Percentiles rank a stretch among this genome's conserved stretches.
Evolutionary conservation across 1,140 invertebrate genomes (phyloP).

Genomic region (Augochlora pura): DNA sequence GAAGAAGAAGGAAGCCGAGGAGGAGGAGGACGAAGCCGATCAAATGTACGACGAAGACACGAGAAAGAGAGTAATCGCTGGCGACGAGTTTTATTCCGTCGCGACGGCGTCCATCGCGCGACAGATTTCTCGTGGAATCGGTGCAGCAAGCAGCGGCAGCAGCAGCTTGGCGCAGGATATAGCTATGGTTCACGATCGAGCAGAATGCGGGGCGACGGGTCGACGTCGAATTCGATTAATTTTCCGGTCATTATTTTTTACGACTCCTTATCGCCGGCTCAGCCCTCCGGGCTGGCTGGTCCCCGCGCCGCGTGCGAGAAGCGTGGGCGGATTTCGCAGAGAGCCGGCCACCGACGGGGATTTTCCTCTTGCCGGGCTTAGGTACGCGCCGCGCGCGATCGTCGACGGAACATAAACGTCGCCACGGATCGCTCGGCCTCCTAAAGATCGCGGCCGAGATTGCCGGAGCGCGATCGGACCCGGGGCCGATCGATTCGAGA

Average conservation of each 20-base stretch:
- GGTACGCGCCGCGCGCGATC: slow-evolving; percentile 65
- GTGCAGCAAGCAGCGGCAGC: neutral
- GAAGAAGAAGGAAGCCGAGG: neutral
- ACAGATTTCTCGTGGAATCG: slow-evolving; percentile 25
- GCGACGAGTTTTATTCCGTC: neutral
- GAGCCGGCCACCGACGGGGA: neutral
- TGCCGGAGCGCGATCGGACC: slow-evolving; percentile 49
- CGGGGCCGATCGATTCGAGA: neutral
- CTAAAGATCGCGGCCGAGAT: slow-evolving; percentile 73
- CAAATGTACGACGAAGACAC: neutral
- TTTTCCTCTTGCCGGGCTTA: slow-evolving; percentile 52
- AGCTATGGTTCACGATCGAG: slow-evolving; percentile 65
- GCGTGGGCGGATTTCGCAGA: slow-evolving; percentile 20
- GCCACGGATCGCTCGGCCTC: slow-evolving; percentile 61
- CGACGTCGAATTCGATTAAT: slow-evolving; percentile 76
- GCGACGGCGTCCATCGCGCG: slow-evolving; percentile 1
- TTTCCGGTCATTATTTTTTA: slow-evolving; percentile 80
- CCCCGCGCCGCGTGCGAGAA: neutral
- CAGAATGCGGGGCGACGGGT: slow-evolving; percentile 70
- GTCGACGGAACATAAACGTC: slow-evolving; percentile 76
- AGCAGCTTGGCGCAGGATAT: too few species aligned
- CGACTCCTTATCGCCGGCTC: slow-evolving; percentile 71
- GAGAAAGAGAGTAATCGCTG: neutral
- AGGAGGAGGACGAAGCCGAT: neutral
- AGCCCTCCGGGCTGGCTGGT: slow-evolving; percentile 10